A percentile compares a stretch with the other conserved stretches of the same genome.
phyloP scores from a whole-genome alignment of 2,888 invertebrate species.

The Eupithecia tripunctaria region DNA sequence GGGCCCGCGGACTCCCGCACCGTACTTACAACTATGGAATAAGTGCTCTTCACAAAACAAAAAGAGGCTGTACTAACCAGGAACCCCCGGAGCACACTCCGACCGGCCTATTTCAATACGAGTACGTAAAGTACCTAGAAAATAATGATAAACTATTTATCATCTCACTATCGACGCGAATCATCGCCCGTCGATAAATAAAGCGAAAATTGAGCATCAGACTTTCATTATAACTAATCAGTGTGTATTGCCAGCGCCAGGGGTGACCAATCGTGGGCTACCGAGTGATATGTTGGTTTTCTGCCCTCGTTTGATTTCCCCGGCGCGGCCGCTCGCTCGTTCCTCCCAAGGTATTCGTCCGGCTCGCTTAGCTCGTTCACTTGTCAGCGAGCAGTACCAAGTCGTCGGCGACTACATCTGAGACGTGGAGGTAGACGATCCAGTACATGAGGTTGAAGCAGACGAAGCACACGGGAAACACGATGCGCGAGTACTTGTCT shows the following conservation, averaged over 20 bases:
- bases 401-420: slow-evolving; percentile 95
- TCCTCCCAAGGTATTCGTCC: slow-evolving; percentile 2
- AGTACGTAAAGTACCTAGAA: slow-evolving; percentile 33
- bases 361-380: slow-evolving; percentile 34
- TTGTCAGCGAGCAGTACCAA: slow-evolving; percentile 88
- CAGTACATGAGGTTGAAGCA: slow-evolving; percentile 99
- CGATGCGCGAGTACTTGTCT: slow-evolving; percentile 98
- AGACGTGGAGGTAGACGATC: slow-evolving; percentile 97
- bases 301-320: neutral
- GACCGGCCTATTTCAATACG: slow-evolving; percentile 23
- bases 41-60: slow-evolving; percentile 11
- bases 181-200: slow-evolving; percentile 36
- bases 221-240: slow-evolving; percentile 50
- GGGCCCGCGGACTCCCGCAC: slow-evolving; percentile 9
- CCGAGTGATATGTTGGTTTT: slow-evolving; percentile 11
- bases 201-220: slow-evolving; percentile 57
- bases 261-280: neutral
- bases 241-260: slow-evolving; percentile 20
- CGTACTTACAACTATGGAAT: slow-evolving; percentile 11
- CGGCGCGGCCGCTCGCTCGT: slow-evolving; percentile 7
- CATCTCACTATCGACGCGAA: slow-evolving; percentile 37
- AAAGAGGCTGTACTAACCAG: neutral
- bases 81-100: slow-evolving; percentile 3
- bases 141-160: slow-evolving; percentile 35
- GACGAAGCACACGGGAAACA: slow-evolving; percentile 98